Base-by-base conservation (phyloP, 1,140 invertebrate genomes). In the Tachypleus tridentatus region DNA sequence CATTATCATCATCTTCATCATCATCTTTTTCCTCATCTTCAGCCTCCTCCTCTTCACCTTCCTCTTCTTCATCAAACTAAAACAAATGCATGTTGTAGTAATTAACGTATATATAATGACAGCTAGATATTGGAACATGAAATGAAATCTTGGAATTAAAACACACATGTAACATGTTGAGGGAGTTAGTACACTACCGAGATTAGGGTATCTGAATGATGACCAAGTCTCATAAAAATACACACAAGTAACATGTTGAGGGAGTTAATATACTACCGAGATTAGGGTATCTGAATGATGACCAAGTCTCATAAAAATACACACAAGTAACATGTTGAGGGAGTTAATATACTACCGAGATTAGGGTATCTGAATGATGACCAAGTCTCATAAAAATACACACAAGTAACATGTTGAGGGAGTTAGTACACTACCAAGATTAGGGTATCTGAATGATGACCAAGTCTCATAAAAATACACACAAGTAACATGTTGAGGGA, bases 21-120 rank as follows among this genome's bases (percentile, higher is more conserved):
- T 68, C 67, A 49, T 71, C 69, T 9, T 65, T 64, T 49, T 70
- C 67, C n/a, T 67, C 67, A 4, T 69, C 62, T 7, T 70, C 66
- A 52, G 70, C 70, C 7, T 71, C 66, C 4, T 71, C 64, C 47
- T 70, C 70, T 7, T 68, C 65, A n/a, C 58, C 62, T 5, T 67
- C 66, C 6, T 67, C 66, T 60, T 67, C 66, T 5, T 67, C 66
- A 64, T 67, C 66, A 60, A 62, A 67, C 66, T 67, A 49, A 49
- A 61, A 66, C 57, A 0, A 47, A 47, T n/a, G n/a, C n/a, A n/a
- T n/a, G 7, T 53, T 56, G 47, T 58, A n/a, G 47, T 51, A 58
- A n/a, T 56, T 49, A 5, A 63, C 29, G 29, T 29, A 29, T 29
- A 29, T 29, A 29, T 29, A 29, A 29, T 29, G 29, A 29, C 29